Conservation (phyloP, 1,140 invertebrate genomes). For the Nixonia krombeini region DNA sequence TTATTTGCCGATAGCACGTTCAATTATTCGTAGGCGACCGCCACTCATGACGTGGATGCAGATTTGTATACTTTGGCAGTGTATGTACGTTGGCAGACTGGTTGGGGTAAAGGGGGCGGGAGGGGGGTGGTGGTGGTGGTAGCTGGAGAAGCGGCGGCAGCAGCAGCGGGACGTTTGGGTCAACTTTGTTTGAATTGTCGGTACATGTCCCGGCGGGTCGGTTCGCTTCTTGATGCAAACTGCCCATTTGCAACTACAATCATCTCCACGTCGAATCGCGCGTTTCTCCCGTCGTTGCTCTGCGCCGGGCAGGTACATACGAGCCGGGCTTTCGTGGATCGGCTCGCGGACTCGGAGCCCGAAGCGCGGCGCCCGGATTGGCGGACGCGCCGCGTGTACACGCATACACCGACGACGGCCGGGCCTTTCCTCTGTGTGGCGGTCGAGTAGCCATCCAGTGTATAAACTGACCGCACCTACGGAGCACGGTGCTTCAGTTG, state of each 20-base stretch:
- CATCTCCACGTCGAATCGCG: conserved; percentile 63
- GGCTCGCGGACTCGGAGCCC: conserved; percentile 38
- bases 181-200: conserved; percentile 68
- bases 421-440: neutral
- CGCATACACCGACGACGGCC: conserved; percentile 4
- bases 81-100: conserved; percentile 38
- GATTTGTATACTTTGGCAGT: conserved; percentile 62
- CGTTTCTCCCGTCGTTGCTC: conserved; percentile 33
- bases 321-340: conserved; percentile 21
- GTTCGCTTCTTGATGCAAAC: conserved; percentile 68
- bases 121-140: neutral
- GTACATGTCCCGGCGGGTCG: conserved; percentile 58
- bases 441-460: conserved; percentile 50
- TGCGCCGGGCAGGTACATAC: conserved; percentile 19
- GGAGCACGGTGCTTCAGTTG: conserved; percentile 58
- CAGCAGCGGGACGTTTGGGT: conserved; percentile 58
- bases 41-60: conserved; percentile 40
- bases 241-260: conserved; percentile 71
- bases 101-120: neutral
- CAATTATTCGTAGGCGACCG: conserved; percentile 17
- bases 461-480: conserved; percentile 65
- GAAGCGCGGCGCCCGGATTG: too few relatives aligned
- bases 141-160: conserved; percentile 17
- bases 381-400: conserved; percentile 17
- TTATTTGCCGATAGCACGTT: conserved; percentile 11